Conservation (phyloP, 2,888 invertebrate species). For the Rhamphomyia laevipes region DNA sequence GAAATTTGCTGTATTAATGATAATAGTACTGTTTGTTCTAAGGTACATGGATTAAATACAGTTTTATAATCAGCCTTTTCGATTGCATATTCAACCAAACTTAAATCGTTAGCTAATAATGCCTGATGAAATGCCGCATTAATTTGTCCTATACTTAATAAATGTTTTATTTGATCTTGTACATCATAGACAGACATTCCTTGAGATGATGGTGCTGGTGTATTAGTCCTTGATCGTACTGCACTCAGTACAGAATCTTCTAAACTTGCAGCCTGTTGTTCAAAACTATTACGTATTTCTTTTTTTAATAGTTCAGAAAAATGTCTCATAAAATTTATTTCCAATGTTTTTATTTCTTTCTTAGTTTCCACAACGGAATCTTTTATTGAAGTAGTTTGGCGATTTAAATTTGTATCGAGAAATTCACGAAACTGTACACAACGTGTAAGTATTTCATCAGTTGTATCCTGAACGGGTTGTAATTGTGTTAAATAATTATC, state of each 20-base stretch:
- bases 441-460: conserved; percentile 31
- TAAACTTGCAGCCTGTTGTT: conserved; percentile 47
- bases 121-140: conserved; percentile 89
- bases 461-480: conserved; percentile 30
- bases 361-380: conserved; percentile 32
- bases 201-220: conserved; percentile 47
- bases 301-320: conserved; percentile 31
- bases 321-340: conserved; percentile 29
- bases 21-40: conserved; percentile 80
- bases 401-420: conserved; percentile 25
- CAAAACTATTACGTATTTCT: conserved; percentile 40
- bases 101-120: conserved; percentile 73
- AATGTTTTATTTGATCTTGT: conserved; percentile 55
- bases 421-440: conserved; percentile 29
- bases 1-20: conserved; percentile 91
- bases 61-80: conserved; percentile 67
- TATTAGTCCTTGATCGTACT: conserved; percentile 58
- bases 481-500: conserved; percentile 40
- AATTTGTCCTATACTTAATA: conserved; percentile 58
- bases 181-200: conserved; percentile 42
- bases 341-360: conserved; percentile 32
- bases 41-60: conserved; percentile 65
- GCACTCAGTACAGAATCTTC: conserved; percentile 48
- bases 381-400: conserved; percentile 29
- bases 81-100: conserved; percentile 76